phyloP scores from a whole-genome alignment of 2,888 invertebrate genomes.

The Scelioninae gen. 1 region DNA sequence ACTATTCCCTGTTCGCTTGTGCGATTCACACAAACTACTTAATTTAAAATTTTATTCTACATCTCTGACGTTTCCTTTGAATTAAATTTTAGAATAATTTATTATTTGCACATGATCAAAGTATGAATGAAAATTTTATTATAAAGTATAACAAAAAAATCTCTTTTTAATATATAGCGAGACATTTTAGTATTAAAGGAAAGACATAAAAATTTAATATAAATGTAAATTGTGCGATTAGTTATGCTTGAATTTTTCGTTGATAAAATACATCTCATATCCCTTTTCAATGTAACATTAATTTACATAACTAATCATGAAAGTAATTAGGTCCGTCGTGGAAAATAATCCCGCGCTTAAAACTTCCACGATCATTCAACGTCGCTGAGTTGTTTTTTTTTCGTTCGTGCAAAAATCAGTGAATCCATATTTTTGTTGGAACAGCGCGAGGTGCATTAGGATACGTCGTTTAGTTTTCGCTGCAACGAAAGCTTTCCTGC shows the following conservation, averaged over 20 bases:
- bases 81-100: conserved; percentile 13
- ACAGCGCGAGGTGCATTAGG: conserved; percentile 53
- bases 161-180: neutral
- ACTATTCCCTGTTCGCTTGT: neutral
- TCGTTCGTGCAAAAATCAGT: conserved; percentile 41
- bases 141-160: neutral
- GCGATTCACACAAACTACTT: conserved; percentile 4
- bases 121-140: neutral
- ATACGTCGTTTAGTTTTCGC: conserved; percentile 55
- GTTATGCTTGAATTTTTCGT: conserved; percentile 20
- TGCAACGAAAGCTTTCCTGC: conserved; percentile 57
- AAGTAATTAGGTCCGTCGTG: conserved; percentile 38
- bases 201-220: conserved; percentile 30
- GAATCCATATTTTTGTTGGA: conserved; percentile 55
- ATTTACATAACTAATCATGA: conserved; percentile 45
- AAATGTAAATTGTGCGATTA: conserved; percentile 38
- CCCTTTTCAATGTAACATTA: conserved; percentile 27
- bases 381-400: conserved; percentile 21
- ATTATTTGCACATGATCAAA: conserved; percentile 3
- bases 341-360: conserved; percentile 37
- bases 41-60: conserved; percentile 9
- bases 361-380: conserved; percentile 43
- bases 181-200: neutral
- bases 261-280: conserved; percentile 18
- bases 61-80: neutral